Evolutionary conservation across 2,113 vertebrate species (phyloP), one percentile per base, ranked within the genome.

Genomic region (Burhinus oedicnemus): DNA sequence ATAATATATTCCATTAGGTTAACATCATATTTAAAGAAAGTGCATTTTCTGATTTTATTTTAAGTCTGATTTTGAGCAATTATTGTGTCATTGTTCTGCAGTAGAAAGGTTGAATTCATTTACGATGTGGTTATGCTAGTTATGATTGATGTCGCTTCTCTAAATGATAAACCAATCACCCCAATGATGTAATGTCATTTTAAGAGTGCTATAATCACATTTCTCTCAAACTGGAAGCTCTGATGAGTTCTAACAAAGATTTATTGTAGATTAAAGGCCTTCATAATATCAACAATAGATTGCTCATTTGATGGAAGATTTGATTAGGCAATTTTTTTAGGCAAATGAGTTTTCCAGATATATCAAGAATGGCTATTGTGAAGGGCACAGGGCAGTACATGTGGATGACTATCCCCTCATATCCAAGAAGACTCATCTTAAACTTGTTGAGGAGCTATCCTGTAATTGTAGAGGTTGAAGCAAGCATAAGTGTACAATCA

Each of bases 101-200:
- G 98, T 5, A 97, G 98, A 98, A 98, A 98, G 98, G 98, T 99
- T 99, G 99, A 99, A 99, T 99, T 99, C 99, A 99, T 99, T 99
- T 99, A 98, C 98, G 98, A 98, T 97, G 97, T 98, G 98, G 99
- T 99, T 99, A 98, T 98, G 98, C 98, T 99, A 98, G 98, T 98
- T 99, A 99, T 99, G 99, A 99, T 99, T 99, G 99, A 99, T 99
- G 99, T 98, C 96, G 97, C 99, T 99, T 98, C 98, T 99, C 98
- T 98, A 99, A 99, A 99, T 99, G 99, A 99, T 99, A 99, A 99
- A 99, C 99, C 99, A 99, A 99, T 99, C 99, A 99, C 99, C 98
- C 98, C 98, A 94, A 99, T 99, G 99, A 99, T 99, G 99, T 99
- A 99, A 99, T 99, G 99, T 99, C 99, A 99, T 99, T 99, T 99